phyloP scores from a whole-genome alignment of 2,797 vertebrate species.

The Platalea minor region DNA sequence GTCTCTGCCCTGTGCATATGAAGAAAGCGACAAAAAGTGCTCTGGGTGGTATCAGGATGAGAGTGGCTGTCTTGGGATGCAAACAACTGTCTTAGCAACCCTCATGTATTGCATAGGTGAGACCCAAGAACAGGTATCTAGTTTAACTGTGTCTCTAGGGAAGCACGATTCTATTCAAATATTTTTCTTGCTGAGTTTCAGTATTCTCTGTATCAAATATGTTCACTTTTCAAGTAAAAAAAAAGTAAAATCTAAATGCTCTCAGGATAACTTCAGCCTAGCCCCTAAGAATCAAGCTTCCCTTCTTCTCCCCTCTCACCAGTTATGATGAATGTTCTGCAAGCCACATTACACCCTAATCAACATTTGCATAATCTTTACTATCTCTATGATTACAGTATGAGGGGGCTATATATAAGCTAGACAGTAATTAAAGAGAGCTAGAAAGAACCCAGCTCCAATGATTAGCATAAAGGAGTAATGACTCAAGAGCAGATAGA shows the following conservation, averaged over 20 bases:
- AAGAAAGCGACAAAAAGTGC: not conserved
- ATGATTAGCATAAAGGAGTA: slow-evolving; percentile 18
- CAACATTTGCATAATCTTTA: slow-evolving; percentile 58
- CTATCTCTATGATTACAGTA: slow-evolving; percentile 40
- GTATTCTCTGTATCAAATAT: not conserved
- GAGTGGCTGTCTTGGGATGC: not conserved
- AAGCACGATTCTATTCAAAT: not conserved
- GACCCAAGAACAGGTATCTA: not conserved
- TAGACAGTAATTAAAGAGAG: slow-evolving; percentile 47
- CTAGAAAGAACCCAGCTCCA: slow-evolving; percentile 16
- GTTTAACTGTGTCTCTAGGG: slow-evolving; percentile 5
- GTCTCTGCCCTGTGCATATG: not conserved
- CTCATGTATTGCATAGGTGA: not conserved
- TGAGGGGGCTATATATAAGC: slow-evolving; percentile 43
- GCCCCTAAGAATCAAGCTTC: not conserved
- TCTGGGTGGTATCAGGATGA: not conserved
- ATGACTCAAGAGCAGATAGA: not conserved
- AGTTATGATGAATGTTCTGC: slow-evolving; percentile 5
- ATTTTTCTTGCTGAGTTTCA: not conserved
- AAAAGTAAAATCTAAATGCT: not conserved
- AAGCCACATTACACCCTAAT: slow-evolving; percentile 1
- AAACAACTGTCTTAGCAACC: not conserved
- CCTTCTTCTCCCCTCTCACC: not conserved
- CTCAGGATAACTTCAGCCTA: not conserved
- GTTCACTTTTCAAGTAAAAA: not conserved